These are phyloP conservation scores for Isichthys henryi DNA, from an alignment of 2,113 vertebrate genomes.

Conservation along the genomic window DNA sequence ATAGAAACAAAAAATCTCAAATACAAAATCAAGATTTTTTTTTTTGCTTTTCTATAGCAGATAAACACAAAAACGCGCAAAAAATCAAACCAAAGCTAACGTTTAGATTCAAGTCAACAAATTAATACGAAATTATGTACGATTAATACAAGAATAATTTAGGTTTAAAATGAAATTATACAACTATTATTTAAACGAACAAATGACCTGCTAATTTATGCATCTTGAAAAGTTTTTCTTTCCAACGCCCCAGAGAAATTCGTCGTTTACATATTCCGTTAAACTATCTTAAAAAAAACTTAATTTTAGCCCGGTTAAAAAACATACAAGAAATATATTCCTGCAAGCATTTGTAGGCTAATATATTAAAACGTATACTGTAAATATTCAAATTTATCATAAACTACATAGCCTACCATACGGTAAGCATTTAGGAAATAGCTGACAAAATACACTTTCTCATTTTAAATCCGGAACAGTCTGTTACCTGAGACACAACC, in stretches of 20 bases:
- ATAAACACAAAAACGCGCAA: background rate
- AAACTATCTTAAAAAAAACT: conserved; percentile 13
- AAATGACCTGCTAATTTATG: conserved; percentile 20
- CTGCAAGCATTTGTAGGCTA: background rate
- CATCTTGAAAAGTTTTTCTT: conserved; percentile 53
- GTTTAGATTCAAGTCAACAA: background rate
- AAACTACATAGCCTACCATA: background rate
- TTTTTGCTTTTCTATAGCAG: background rate
- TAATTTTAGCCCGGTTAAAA: background rate
- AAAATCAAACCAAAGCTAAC: background rate
- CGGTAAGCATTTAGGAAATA: background rate
- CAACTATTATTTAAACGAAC: background rate
- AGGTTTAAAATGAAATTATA: background rate
- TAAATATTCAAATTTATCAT: background rate
- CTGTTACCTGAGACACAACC: conserved; percentile 10
- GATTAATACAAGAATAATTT: background rate
- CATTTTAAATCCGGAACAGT: background rate
- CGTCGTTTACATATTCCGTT: conserved; percentile 55
- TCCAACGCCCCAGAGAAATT: conserved; percentile 49
- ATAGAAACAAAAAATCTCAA: background rate
- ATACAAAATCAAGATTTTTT: background rate
- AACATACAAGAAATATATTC: background rate
- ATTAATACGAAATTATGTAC: background rate
- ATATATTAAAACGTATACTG: background rate
- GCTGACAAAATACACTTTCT: background rate